These are phyloP conservation scores for Dendroctonus ponderosae DNA, from an alignment of 1,140 invertebrate species.

Conservation along the genomic window DNA sequence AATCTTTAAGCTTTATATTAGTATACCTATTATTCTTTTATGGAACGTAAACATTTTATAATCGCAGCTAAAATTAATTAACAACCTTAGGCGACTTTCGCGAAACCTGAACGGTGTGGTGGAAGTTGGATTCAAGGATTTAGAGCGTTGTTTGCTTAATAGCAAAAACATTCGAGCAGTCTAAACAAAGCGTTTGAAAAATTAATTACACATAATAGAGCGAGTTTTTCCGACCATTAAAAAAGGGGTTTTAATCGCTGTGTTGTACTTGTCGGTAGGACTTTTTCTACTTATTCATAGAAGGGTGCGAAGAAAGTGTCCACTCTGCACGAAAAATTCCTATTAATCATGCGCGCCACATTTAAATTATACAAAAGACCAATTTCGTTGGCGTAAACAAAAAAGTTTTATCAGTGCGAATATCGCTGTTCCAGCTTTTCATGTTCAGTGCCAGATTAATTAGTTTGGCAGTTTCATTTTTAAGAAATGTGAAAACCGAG, in stretches of 20 bases:
- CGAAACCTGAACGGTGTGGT: too few relatives aligned
- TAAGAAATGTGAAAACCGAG: too few relatives aligned
- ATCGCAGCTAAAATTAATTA: conserved; percentile 1
- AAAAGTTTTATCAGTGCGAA: conserved; percentile 17
- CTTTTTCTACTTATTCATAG: conserved; percentile 1
- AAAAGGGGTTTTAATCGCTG: background rate
- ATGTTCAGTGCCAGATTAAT: conserved; percentile 5
- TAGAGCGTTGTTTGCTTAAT: background rate
- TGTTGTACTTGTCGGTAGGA: background rate
- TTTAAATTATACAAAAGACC: conserved; percentile 24
- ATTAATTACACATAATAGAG: too few relatives aligned
- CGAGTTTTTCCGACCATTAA: too few relatives aligned
- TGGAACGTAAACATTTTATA: background rate
- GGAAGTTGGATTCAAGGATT: background rate
- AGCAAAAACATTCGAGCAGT: background rate
- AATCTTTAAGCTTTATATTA: conserved; percentile 17
- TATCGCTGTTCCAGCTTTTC: conserved; percentile 11
- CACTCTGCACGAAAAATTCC: conserved; percentile 15
- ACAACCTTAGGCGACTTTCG: too few relatives aligned
- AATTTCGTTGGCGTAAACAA: conserved; percentile 20
- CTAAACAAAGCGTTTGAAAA: background rate
- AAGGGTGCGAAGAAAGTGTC: conserved; percentile 24
- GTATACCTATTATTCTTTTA: background rate
- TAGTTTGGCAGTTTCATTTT: too few relatives aligned
- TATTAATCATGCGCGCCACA: conserved; percentile 9